Conservation (phyloP, 2,888 invertebrate species). For the Apamea anceps region DNA sequence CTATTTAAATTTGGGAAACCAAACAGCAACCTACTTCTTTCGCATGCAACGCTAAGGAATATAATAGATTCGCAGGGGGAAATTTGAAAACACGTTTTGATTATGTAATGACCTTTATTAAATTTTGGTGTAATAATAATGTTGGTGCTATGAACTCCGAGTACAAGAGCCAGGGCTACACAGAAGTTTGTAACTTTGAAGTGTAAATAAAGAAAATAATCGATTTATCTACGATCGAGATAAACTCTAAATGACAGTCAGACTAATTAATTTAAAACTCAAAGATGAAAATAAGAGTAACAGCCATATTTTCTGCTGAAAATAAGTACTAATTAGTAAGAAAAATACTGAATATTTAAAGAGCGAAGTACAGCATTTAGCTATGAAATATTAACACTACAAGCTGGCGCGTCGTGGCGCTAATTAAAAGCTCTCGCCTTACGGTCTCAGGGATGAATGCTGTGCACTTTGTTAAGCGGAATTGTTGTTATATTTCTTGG, state of each 20-base stretch:
- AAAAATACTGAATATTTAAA: constrained; percentile 53
- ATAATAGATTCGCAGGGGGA: background rate
- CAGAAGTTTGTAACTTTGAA: background rate
- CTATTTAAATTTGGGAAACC: background rate
- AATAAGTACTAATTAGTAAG: constrained; percentile 10
- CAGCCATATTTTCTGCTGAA: constrained; percentile 22
- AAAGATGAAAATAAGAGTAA: background rate
- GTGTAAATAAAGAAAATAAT: background rate
- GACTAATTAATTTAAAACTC: background rate
- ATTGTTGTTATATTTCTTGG: constrained; percentile 17
- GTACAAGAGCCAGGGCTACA: background rate
- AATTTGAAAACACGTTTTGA: background rate
- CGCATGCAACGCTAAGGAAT: background rate
- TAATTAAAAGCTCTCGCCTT: constrained; percentile 67
- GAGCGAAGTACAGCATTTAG: constrained; percentile 36
- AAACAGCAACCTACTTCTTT: background rate
- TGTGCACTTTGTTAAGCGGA: constrained; percentile 34
- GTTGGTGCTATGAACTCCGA: background rate
- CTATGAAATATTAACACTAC: constrained; percentile 64
- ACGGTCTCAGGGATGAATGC: constrained; percentile 36
- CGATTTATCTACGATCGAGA: background rate
- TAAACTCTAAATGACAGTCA: background rate
- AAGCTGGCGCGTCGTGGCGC: constrained; percentile 51
- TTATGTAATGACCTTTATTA: background rate
- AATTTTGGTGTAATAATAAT: background rate